A percentile compares a stretch with the other conserved stretches of the same genome.
These are phyloP conservation scores for Oophaga sylvatica DNA, from an alignment of 2,797 vertebrate genomes.

Conservation along the genomic window DNA sequence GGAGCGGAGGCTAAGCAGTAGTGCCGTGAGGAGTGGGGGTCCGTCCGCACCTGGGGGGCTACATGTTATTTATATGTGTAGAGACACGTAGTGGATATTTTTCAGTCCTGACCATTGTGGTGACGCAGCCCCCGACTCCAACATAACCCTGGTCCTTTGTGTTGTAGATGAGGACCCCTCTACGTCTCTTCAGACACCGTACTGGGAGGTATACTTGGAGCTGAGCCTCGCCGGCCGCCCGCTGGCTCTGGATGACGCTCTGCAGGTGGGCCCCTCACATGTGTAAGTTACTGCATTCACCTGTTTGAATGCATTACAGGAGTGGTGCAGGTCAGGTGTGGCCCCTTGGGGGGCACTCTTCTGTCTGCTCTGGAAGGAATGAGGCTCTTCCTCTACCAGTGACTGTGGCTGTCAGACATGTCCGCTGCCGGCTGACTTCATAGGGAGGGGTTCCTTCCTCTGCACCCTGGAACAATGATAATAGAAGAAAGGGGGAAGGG, in stretches of 20 bases:
- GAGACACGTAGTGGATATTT: too few relatives aligned
- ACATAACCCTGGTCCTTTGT: not conserved
- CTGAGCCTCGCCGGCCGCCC: not conserved
- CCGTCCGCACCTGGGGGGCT: too few relatives aligned
- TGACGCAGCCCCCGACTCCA: too few relatives aligned
- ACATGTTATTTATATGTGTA: too few relatives aligned
- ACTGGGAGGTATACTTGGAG: slow-evolving; percentile 20
- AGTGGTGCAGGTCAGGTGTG: not conserved
- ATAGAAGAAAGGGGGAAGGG: not conserved
- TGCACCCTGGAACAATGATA: slow-evolving; percentile 41
- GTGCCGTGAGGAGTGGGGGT: too few relatives aligned
- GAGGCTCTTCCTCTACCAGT: slow-evolving; percentile 22
- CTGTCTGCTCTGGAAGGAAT: slow-evolving; percentile 28
- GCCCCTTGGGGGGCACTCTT: too few relatives aligned
- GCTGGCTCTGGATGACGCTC: slow-evolving; percentile 9
- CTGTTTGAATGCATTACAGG: too few relatives aligned
- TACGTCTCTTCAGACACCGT: not conserved
- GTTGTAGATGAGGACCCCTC: not conserved
- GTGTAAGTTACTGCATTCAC: not conserved
- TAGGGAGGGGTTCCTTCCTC: slow-evolving; percentile 50
- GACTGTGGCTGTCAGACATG: slow-evolving; percentile 11
- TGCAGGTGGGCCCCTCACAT: not conserved
- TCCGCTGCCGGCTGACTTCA: slow-evolving; percentile 1
- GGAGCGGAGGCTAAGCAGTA: too few relatives aligned
- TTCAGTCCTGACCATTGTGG: too few relatives aligned